Percentiles rank a stretch among this genome's conserved stretches.
phyloP scores from a whole-genome alignment of 2,113 vertebrate species.

The Dunckerocampus dactyliophorus region DNA sequence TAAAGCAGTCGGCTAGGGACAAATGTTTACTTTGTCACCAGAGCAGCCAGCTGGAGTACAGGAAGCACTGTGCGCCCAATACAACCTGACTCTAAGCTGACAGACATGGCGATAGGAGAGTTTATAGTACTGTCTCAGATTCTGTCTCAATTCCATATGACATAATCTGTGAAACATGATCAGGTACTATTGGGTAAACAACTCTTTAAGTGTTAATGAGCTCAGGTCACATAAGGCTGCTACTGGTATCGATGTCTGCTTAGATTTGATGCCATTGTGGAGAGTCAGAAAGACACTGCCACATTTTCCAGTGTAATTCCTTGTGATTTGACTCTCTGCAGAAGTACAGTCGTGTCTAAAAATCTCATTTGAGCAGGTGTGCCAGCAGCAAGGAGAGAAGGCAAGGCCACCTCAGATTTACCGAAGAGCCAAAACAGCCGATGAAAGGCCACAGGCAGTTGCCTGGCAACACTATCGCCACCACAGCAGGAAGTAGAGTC shows the following conservation, averaged over 20 bases:
- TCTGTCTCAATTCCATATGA: not conserved
- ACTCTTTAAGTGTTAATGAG: slow-evolving; percentile 3
- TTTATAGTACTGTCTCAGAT: not conserved
- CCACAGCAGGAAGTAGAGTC: slow-evolving; percentile 64
- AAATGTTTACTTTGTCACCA: too few species aligned
- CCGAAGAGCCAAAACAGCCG: slow-evolving; percentile 55
- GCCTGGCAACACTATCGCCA: slow-evolving; percentile 71
- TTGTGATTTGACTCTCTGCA: not conserved
- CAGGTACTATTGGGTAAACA: not conserved
- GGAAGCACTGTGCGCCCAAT: too few species aligned
- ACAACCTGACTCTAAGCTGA: too few species aligned
- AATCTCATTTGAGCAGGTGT: slow-evolving; percentile 43
- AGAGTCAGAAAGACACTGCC: not conserved
- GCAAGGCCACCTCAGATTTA: slow-evolving; percentile 51
- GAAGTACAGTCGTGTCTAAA: slow-evolving; percentile 6
- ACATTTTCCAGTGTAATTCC: not conserved
- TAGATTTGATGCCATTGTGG: slow-evolving; percentile 3
- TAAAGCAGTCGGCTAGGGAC: too few species aligned
- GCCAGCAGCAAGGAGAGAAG: slow-evolving; percentile 22
- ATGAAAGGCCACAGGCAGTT: slow-evolving; percentile 65
- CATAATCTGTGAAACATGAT: slow-evolving; percentile 19
- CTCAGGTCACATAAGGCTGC: slow-evolving; percentile 9
- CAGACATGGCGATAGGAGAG: too few species aligned
- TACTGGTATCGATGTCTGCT: not conserved
- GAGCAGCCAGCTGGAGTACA: too few species aligned